These are phyloP conservation scores for Thripadectes ignobilis DNA, from an alignment of 2,797 vertebrate species.

Conservation along the genomic window DNA sequence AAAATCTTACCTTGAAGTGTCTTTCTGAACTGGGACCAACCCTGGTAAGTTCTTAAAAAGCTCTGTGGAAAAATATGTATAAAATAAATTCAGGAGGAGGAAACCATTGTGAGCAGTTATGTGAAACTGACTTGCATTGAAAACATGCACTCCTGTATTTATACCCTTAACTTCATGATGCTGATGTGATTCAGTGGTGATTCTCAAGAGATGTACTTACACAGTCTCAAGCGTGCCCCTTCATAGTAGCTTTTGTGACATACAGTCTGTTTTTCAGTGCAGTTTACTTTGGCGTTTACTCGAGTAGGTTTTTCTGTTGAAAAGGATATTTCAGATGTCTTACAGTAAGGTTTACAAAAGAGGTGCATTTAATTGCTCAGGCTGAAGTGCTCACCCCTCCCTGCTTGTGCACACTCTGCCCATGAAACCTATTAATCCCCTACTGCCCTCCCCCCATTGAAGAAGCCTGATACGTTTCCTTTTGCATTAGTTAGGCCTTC, in stretches of 20 bases:
- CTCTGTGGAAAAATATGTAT: neutral
- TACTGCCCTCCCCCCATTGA: conserved; percentile 13
- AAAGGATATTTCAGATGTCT: neutral
- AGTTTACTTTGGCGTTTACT: neutral
- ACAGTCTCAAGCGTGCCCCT: neutral
- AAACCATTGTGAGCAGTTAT: neutral
- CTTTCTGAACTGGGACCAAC: neutral
- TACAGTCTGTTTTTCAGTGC: neutral
- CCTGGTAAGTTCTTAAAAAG: neutral
- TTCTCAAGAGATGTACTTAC: neutral
- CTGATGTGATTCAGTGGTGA: neutral
- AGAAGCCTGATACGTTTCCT: conserved; percentile 39
- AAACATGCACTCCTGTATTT: neutral
- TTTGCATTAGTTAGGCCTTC: conserved; percentile 53
- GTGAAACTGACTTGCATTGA: neutral
- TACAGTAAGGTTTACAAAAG: neutral
- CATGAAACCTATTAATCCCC: conserved; percentile 37
- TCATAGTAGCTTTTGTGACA: neutral
- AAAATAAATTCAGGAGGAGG: neutral
- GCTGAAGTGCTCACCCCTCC: neutral
- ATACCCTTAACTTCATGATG: neutral
- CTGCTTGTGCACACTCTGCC: neutral
- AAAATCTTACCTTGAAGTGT: neutral
- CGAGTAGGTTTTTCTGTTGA: neutral
- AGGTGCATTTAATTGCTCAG: neutral